Evolutionary conservation across 1,140 invertebrate genomes (phyloP), one percentile per base, ranked within the genome.

Genomic region (Diachasmimorpha longicaudata): DNA sequence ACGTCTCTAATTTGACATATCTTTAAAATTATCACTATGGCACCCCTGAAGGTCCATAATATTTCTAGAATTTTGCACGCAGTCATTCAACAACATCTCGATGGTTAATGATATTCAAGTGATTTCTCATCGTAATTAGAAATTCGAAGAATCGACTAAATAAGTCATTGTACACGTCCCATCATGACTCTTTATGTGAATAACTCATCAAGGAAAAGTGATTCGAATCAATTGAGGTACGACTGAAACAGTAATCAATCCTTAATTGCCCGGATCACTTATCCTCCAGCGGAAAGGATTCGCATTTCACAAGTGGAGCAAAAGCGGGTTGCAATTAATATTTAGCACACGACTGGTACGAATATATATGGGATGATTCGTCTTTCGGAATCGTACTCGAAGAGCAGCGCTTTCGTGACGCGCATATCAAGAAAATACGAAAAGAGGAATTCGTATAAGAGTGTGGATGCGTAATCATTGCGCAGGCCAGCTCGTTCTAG

Each of bases 311-410:
- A 70, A 70, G 31, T 42, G 16, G 39, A 37, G 68, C 68, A 36
- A 13, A 42, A 42, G 9, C 39, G 39, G 39, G 11, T 48, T 23
- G 69, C 69, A 48, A 72, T 72, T 58, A 58, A 72, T 72, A 72
- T 72, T 55, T 72, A 55, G 69, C 69, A 11, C 69, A 70, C 69
- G 42, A 11, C 42, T 70, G 21, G 69, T 48, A 42, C 42, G n/a
- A 70, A 70, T 36, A 23, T 55, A 25, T 11, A 55, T 36, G 13
- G 21, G 19, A 48, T 36, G 21, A 70, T 25, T 14, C 70, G 48
- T 72, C 70, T 72, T 72, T 31, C 48, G 8, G 70, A 72, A 46
- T 71, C n/a, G 46, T n/a, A 23, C 58, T 19, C 58, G 19, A 63
- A 23, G 58, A 63, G 58, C 10, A 25, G 13, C 19, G 21, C 4